A percentile compares a stretch with the other conserved stretches of the same genome.
Evolutionary conservation across 2,888 invertebrate species (phyloP).

Genomic region (Proisotoma minuta): DNA sequence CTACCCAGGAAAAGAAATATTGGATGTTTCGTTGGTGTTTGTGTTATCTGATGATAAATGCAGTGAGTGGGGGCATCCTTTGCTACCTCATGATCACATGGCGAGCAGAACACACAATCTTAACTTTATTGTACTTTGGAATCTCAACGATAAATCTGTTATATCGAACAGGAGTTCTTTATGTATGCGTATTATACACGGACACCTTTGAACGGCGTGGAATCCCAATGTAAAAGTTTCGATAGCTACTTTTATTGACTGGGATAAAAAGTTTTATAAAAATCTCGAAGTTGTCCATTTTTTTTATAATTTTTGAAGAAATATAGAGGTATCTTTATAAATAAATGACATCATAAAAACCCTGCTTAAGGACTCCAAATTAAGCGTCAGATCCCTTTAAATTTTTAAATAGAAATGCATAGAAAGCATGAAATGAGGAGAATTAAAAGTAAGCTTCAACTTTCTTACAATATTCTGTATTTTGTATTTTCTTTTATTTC

Average conservation of each 20-base stretch:
- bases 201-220: constrained; percentile 31
- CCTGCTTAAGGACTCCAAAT: too few relatives aligned
- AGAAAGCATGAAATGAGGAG: too few relatives aligned
- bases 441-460: too few relatives aligned
- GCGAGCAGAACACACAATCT: constrained; percentile 29
- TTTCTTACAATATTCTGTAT: too few relatives aligned
- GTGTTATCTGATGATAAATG: constrained; percentile 20
- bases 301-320: too few relatives aligned
- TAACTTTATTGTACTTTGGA: constrained; percentile 31
- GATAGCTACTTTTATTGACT: background rate
- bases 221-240: constrained; percentile 20
- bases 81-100: constrained; percentile 34
- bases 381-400: too few relatives aligned
- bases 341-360: too few relatives aligned
- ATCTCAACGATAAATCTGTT: constrained; percentile 28
- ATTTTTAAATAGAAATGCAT: too few relatives aligned
- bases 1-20: constrained; percentile 32
- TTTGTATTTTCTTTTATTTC: too few relatives aligned
- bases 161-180: constrained; percentile 30
- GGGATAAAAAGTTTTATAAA: too few relatives aligned
- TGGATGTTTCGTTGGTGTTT: constrained; percentile 39
- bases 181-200: constrained; percentile 29
- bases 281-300: too few relatives aligned
- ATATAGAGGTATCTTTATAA: too few relatives aligned
- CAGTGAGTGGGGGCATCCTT: constrained; percentile 25